These are phyloP conservation scores for Heteromormyrus szaboi DNA, from an alignment of 2,797 vertebrate species.

Conservation along the genomic window DNA sequence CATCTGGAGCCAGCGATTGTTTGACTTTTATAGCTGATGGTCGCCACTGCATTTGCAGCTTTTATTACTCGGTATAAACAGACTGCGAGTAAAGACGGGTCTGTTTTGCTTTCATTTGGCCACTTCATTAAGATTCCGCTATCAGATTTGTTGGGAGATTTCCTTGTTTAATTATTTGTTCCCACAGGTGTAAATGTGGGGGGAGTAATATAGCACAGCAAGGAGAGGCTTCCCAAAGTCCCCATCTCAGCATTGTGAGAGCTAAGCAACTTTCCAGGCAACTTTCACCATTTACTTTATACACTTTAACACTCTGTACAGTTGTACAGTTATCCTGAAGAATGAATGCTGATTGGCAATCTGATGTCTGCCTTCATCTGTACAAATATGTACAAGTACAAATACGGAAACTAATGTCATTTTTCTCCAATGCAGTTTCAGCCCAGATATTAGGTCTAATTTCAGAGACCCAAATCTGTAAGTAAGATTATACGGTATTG, in stretches of 20 bases:
- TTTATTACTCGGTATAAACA: conserved; percentile 69
- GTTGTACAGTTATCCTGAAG: neutral
- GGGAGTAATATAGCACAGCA: neutral
- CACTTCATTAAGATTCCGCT: conserved; percentile 28
- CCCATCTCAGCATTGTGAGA: neutral
- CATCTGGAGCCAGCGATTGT: conserved; percentile 74
- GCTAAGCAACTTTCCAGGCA: neutral
- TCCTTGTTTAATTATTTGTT: conserved; percentile 4
- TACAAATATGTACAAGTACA: neutral
- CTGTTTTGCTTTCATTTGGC: conserved; percentile 68
- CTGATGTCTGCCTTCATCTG: neutral
- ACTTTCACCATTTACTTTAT: neutral
- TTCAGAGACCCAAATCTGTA: neutral
- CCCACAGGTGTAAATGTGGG: conserved; percentile 25
- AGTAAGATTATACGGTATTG: neutral
- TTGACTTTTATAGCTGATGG: conserved; percentile 80
- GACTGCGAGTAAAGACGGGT: conserved; percentile 48
- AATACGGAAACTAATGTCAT: neutral
- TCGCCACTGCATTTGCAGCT: conserved; percentile 62
- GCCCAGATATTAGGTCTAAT: neutral
- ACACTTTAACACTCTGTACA: neutral
- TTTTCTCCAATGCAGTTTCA: too few relatives aligned
- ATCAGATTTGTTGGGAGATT: conserved; percentile 43
- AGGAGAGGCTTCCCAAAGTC: neutral
- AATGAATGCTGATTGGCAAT: neutral